Base-by-base conservation (phyloP, 2,113 vertebrate genomes). In the Rostratula benghalensis region DNA sequence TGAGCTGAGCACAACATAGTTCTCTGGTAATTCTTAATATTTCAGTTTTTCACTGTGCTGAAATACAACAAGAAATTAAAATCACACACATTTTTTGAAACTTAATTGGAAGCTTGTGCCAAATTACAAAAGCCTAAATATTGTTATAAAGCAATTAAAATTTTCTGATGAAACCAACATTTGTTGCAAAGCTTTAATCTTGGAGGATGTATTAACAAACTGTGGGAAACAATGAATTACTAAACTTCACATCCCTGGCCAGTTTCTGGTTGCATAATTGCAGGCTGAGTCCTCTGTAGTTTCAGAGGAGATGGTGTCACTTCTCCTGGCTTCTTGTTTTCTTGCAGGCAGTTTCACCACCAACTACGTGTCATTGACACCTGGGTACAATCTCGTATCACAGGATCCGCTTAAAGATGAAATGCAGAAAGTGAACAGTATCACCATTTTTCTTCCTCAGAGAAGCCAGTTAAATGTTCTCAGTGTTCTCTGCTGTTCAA, bases 41-140 rank as follows among this genome's bases (percentile, higher is more conserved):
- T 76, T 80, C 60, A 43, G 10, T 39, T 89, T 92, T 76, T 73
- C 28, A 45, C 17, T 68, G 17, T 82, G 71, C 35, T 91, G 77
- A 91, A 97, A 93, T 81, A 31, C 28, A 82, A 31, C 7, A 80
- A 48, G 20, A 86, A 90, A 12, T 87, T 94, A 64, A 90, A 90
- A 92, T 67, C 59, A 43, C 75, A 61, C 70, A 65, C 31, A 31
- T 48, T 75, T 91, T 93, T 74, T 17, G 4, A 69, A 89, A 43
- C 2, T 4, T 24, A 91, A 71, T 81, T 90, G 21, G 79, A 91
- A 92, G 9, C 70, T 91, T 93, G 67, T 33, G 28, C 35, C 5
- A 4, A 79, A 82, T 87, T 91, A 33, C 69, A 83, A 83, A 90
- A 90, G 31, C 27, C 24, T 88, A 69, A 64, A 79, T 93, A 91